Evolutionary conservation across 2,797 vertebrate genomes (phyloP), one percentile per base, ranked within the genome.

Genomic region (Silurus lanzhouensis): DNA sequence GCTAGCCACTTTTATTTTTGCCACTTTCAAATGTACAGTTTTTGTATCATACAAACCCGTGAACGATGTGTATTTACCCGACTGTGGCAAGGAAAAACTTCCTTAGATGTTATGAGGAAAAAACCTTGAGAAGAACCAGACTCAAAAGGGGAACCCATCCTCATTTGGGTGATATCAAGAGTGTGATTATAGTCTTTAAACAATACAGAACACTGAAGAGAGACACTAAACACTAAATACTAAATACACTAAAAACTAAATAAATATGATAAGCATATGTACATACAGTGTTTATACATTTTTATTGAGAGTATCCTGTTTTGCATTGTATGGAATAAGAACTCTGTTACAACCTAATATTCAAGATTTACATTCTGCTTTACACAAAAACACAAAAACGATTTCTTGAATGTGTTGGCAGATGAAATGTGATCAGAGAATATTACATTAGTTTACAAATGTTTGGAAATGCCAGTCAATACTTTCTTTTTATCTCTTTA

Each of bases 381-480:
- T 60, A 58, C 55, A 25, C 22, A 2, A 55, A 25, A 52, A 63
- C 38, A 44, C 1, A 20, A 17, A 70, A 7, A 5, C 20, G 8
- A 15, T 76, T 57, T 76, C n/a, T 14, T 17, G 2, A 22, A 80
- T 52, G 17, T 63, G 58, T 76, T 81, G 46, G 67, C 46, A 81
- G 76, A 83, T 83, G 31, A 83, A 67, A 71, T 38, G 63, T 86
- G 48, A 77, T 25, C 31, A 63, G 75, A 80, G 60, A 80, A 48
- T 22, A 20, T 38, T 52, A 55, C 44, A 82, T 76, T 31, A n/a
- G 22, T 87, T 86, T 12, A 70, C 81, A 82, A 27, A 74, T 63
- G 61, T 55, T 66, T 25, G 9, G 52, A 61, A 22, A 66, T 46
- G 31, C 61, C 55, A 71, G 70, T 92, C 89, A 90, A 85, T 91